Percentiles rank a stretch among this genome's conserved stretches.
Evolutionary conservation across 92 coral and sea anemone genomes (phyloP).

Genomic region (Epizoanthus rinbou): DNA sequence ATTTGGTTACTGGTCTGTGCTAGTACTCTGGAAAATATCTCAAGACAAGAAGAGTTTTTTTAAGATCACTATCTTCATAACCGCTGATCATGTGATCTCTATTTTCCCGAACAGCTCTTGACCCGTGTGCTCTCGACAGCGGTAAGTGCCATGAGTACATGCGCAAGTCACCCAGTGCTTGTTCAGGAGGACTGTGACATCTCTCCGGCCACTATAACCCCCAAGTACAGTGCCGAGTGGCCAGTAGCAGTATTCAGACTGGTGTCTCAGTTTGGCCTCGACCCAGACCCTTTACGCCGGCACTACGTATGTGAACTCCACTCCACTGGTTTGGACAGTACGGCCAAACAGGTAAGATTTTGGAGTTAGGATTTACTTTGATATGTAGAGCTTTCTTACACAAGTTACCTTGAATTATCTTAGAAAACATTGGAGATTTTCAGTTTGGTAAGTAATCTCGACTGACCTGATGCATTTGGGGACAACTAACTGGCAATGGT

Average conservation of each 20-base stretch:
- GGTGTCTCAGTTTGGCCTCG: constrained; percentile 88
- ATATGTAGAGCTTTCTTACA: not conserved
- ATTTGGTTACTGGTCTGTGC: too few relatives aligned
- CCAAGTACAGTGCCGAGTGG: constrained; percentile 68
- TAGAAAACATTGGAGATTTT: too few relatives aligned
- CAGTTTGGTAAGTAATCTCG: too few relatives aligned
- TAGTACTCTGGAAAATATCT: too few relatives aligned
- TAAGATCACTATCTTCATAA: too few relatives aligned
- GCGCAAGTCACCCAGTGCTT: constrained; percentile 30
- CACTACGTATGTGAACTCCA: constrained; percentile 82
- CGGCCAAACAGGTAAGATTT: constrained; percentile 78
- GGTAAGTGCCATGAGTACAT: constrained; percentile 51
- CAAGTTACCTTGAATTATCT: not conserved
- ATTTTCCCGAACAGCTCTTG: constrained; percentile 54
- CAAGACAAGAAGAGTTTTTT: too few relatives aligned
- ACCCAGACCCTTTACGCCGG: constrained; percentile 68
- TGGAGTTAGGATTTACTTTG: not conserved
- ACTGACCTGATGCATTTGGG: too few relatives aligned
- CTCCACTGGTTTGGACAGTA: constrained; percentile 76
- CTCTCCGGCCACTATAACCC: not conserved
- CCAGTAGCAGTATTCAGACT: constrained; percentile 65
- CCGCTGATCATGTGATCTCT: not conserved
- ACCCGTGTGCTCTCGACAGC: constrained; percentile 69
- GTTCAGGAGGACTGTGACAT: constrained; percentile 45
- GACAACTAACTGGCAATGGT: too few relatives aligned